These are phyloP conservation scores for Therioaphis trifolii DNA, from an alignment of 2,888 invertebrate genomes.

Conservation along the genomic window DNA sequence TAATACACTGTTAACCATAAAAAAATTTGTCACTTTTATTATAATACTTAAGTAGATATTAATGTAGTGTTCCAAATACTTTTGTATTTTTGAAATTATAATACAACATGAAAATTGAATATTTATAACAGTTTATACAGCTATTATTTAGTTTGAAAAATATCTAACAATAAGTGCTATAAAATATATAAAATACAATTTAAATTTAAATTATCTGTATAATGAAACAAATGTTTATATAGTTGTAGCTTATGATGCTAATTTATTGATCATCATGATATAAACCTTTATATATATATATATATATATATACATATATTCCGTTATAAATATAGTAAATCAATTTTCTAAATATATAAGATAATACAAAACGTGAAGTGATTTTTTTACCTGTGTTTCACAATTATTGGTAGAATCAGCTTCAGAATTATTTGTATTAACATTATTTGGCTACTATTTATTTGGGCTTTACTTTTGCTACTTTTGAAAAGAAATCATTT, in stretches of 20 bases:
- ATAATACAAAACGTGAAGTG: too few species aligned
- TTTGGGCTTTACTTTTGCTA: neutral
- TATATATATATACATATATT: too few species aligned
- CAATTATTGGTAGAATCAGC: conserved; percentile 6
- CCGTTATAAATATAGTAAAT: neutral
- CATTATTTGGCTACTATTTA: neutral
- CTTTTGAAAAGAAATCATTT: conserved; percentile 7
- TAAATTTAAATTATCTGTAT: neutral
- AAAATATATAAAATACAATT: conserved; percentile 1
- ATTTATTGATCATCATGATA: too few species aligned
- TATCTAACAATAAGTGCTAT: neutral
- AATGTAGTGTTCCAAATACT: neutral
- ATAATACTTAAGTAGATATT: neutral
- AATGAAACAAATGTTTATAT: neutral
- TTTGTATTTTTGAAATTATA: neutral
- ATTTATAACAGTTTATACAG: neutral
- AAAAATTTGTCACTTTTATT: neutral
- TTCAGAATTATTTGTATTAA: neutral
- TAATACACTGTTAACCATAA: neutral
- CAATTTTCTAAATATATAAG: neutral
- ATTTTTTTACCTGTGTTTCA: conserved; percentile 23
- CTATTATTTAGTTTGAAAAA: neutral
- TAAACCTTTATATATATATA: too few species aligned
- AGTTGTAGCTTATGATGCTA: too few species aligned
- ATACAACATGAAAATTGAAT: neutral